A percentile compares a stretch with the other conserved stretches of the same genome.
These are phyloP conservation scores for Pseudococcus viburni DNA, from an alignment of 2,888 invertebrate species.

Conservation along the genomic window DNA sequence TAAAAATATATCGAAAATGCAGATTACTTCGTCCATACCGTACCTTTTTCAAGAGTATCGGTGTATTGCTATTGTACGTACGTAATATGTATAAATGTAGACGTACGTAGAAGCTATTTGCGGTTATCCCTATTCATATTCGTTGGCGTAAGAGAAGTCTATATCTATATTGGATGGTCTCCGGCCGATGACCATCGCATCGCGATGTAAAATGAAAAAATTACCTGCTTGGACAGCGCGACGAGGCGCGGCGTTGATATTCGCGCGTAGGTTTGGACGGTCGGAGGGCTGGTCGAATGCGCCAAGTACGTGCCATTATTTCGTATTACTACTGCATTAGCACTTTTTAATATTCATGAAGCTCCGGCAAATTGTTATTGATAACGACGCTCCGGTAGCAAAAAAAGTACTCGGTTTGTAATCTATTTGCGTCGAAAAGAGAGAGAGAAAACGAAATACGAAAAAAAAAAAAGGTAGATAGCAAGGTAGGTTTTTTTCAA, in stretches of 20 bases:
- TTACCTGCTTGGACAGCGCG: too few species aligned
- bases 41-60: neutral
- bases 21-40: neutral
- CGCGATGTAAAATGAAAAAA: neutral
- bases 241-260: too few species aligned
- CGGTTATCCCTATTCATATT: conserved; percentile 8
- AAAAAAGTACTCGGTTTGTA: neutral
- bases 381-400: neutral
- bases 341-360: conserved; percentile 47
- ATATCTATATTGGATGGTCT: neutral
- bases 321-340: conserved; percentile 32
- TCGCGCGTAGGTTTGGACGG: neutral
- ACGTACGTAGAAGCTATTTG: neutral
- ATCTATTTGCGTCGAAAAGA: neutral
- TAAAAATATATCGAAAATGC: neutral
- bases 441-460: conserved; percentile 4
- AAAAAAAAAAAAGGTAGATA: neutral
- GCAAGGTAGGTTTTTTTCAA: neutral
- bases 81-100: neutral
- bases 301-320: conserved; percentile 11
- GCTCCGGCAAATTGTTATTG: conserved; percentile 27
- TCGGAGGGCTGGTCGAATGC: neutral
- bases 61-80: conserved; percentile 7
- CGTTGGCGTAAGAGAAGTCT: neutral
- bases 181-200: neutral